Base-by-base conservation (phyloP, 2,113 vertebrate genomes). In the Zapornia atra region DNA sequence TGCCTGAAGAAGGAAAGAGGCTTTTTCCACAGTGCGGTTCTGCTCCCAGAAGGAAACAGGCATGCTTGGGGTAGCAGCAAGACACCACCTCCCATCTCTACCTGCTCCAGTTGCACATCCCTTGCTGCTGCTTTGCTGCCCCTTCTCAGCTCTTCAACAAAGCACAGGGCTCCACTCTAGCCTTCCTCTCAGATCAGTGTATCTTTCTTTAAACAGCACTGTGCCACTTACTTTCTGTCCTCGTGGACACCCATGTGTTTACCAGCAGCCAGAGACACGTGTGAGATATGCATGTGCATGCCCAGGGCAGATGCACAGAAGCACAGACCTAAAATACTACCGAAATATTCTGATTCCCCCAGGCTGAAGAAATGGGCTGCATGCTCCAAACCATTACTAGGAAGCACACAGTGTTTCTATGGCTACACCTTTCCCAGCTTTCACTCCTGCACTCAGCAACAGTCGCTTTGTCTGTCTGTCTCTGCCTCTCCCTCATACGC, bases 391-490 rank as follows among this genome's bases (percentile, higher is more conserved):
- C 70, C 64, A 91, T 81, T 44, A 24, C 65, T 59, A 12, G 28
- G 3, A 26, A 90, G 82, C 86, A 44, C 79, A 12, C 78, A 63
- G 78, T 82, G 96, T 93, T 94, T 96, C 96, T 95, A 97, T 90
- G 92, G 92, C 92, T 89, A 90, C 90, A 72, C 91, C 59, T 92
- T 83, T 48, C 53, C 71, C 11, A 4, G 40, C n/a, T 94, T 86
- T 61, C 81, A 17, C 77, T 88, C 72, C 21, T 61, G 76, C 44
- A 36, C 22, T 68, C 92, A 88, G 88, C 80, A 68, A 15, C 59
- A 2, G n/a, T 46, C 4, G 2, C 70, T 72, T 63, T 95, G 77
- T 83, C 86, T 63, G 91, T 71, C 90, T 88, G 78, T 91, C 93
- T 14, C 65, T 88, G 42, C 29, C 57, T 71, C 34, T 83, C 64